Evolutionary conservation across 2,797 vertebrate species (phyloP), one percentile per base, ranked within the genome.

Genomic region (Sebastes diaconus): DNA sequence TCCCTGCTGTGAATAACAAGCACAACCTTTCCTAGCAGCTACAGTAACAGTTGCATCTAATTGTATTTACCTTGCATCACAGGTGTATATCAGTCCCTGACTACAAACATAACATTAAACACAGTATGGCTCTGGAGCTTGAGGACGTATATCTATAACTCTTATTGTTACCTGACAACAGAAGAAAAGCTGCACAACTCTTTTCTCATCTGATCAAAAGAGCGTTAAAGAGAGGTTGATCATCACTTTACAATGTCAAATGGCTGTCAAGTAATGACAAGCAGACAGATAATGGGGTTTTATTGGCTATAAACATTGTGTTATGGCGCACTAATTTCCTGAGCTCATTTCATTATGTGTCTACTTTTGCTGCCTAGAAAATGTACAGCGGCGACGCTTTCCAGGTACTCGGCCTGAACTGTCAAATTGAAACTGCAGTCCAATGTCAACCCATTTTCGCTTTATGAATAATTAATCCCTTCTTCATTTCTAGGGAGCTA

Each of bases 391-490:
- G 42, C 46, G 63, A 52, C 7, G 6, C 75, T 87, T 88, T 87
- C 71, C 68, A 89, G 92, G 77, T 80, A 80, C 68, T 79, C 69
- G 73, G 87, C 13, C 22, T 80, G 77, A 86, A 70, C 81, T 86
- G 88, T 89, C 89, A 92, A 79, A 93, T 73, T 77, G 75, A 61
- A 87, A 79, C 68, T 74, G 71, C 74, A 85, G 88, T 85, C 84
- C 81, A 75, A 83, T 84, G 86, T 92, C 88, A 88, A 86, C 74
- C 78, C 78, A 84, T 92, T 93, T 89, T 78, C 18, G 2, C 63
- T 81, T 77, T 68, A 90, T 92, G 87, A 94, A 94, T 94, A 90
- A 90, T 93, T 81, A 90, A 95, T 91, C 29, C 7, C 57, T 34
- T 63, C 78, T 75, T 81, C 75, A 87, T 90, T 90, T 88, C 73